Conservation (phyloP, 2,797 vertebrate genomes). For the Phoxinus dragarum region DNA sequence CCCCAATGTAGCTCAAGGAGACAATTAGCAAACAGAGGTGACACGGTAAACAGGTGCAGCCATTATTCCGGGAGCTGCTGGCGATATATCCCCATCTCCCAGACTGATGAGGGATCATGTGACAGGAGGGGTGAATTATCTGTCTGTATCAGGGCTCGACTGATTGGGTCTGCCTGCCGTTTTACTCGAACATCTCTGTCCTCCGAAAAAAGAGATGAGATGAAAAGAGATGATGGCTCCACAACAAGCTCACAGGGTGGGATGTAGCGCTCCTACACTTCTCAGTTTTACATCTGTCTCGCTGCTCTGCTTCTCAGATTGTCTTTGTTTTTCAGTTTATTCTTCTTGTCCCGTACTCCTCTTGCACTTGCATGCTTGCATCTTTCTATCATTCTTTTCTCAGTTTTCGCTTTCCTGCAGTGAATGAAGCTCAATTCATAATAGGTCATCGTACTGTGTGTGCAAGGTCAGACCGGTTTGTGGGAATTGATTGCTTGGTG, state of each 20-base stretch:
- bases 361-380: slow-evolving; percentile 28
- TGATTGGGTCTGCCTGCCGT: slow-evolving; percentile 86
- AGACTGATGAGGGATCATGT: slow-evolving; percentile 91
- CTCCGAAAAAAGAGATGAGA: slow-evolving; percentile 78
- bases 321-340: not conserved
- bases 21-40: slow-evolving; percentile 99
- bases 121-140: slow-evolving; percentile 92
- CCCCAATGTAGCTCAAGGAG: slow-evolving; percentile 95
- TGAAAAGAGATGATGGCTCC: slow-evolving; percentile 66
- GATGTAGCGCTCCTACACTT: slow-evolving; percentile 32
- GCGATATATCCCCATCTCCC: slow-evolving; percentile 95
- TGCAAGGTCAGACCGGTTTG: slow-evolving; percentile 77
- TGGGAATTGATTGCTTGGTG: slow-evolving; percentile 77
- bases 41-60: slow-evolving; percentile 99
- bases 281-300: slow-evolving; percentile 42
- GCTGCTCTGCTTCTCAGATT: slow-evolving; percentile 23
- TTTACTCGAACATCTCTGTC: slow-evolving; percentile 76
- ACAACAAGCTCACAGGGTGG: slow-evolving; percentile 52
- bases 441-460: slow-evolving; percentile 63
- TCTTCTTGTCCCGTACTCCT: slow-evolving; percentile 19
- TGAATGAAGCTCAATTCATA: slow-evolving; percentile 72
- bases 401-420: slow-evolving; percentile 72
- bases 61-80: slow-evolving; percentile 97
- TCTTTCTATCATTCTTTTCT: slow-evolving; percentile 31
- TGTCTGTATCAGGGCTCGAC: slow-evolving; percentile 87